Base-by-base conservation (phyloP, 92 coral and sea anemone species). In the Phenganax subtilis region DNA sequence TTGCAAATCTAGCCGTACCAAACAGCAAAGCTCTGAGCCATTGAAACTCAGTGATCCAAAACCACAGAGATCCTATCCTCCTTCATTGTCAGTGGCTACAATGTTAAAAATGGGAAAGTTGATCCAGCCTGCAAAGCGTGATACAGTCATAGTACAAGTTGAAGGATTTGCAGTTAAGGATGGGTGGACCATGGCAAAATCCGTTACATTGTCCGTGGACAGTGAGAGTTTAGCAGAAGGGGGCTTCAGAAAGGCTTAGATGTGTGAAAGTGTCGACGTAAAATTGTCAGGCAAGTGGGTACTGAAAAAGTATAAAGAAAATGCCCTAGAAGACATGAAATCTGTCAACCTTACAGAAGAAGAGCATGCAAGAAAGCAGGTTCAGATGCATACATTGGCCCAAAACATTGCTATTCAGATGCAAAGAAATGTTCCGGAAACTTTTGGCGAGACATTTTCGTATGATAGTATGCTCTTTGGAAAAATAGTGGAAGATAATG, bases 301-400 rank as follows among this genome's bases (percentile, higher is more conserved):
- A 31, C n/a, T 72, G 10, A 72, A 72, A 25, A 72, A 3, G 58
- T 72, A 72, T 52, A 72, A 72, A 8, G 76, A 72, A 47, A 31
- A 72, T 44, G 55, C 76, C 76, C 27, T 65, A 53, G 75, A 70
- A 28, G 75, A 20, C 47, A 70, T 70, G 75, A 70, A 30, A 4
- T 12, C 47, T 20, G 52, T 70, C 52, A 51, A 30, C 16, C n/a
- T 70, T 6, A 54, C 15, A 72, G 76, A 51, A 52, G 76, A 51
- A 72, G 76, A 31, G 29, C 76, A 72, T 44, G 57, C 76, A 31
- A n/a, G 57, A 72, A 72, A 72, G 25, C 76, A 73, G 37, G 77
- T 73, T 6, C 77, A 73, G 62, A 73, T 53, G 77, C 77, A 73
- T 20, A 53, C 30, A 12, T 53, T 73, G 37, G 77, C 77, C 7